Base-by-base conservation (phyloP, 2,113 vertebrate species). In the Diadophis punctatus region DNA sequence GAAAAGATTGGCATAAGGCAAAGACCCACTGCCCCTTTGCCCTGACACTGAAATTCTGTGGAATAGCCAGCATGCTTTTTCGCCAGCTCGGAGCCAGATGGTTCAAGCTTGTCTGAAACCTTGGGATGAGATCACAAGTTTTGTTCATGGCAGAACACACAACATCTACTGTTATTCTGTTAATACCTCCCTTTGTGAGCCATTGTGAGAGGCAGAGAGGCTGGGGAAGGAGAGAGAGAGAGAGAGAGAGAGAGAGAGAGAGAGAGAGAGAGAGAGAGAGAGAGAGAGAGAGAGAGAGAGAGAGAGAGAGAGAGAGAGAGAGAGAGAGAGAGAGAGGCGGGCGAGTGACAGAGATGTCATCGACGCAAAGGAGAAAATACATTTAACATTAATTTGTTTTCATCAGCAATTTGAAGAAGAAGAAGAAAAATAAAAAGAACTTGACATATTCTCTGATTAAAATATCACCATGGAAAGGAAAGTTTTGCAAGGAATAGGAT, bases 31-130 rank as follows among this genome's bases (percentile, higher is more conserved):
- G 92, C 86, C 94, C 96, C 95, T 94, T 97, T 94, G 93, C 93
- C 93, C 97, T 98, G 97, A 98, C 96, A 97, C 97, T 90, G 97
- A 97, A 97, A 98, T 98, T 98, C 98, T 97, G 96, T 98, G 98
- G 97, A 97, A 97, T 96, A 97, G 97, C 97, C 97, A 97, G 97
- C 97, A 97, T 94, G 92, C 97, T 98, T 95, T n/a, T 97, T 95
- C 93, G 93, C 97, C 96, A 96, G 88, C 94, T 98, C 97, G 97
- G 97, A 98, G 98, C 98, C 98, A 99, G 98, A 99, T 98, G 97
- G 97, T 97, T 97, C 94, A 93, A 96, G 97, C 97, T 96, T 93
- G 63, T 95, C 96, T 97, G 96, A 97, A 98, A 96, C 97, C 97
- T 97, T 96, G 96, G 96, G 96, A 97, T 97, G 96, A 97, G 97